Base-by-base conservation (phyloP, 2,113 vertebrate species). In the Phrynosoma blainvillii region DNA sequence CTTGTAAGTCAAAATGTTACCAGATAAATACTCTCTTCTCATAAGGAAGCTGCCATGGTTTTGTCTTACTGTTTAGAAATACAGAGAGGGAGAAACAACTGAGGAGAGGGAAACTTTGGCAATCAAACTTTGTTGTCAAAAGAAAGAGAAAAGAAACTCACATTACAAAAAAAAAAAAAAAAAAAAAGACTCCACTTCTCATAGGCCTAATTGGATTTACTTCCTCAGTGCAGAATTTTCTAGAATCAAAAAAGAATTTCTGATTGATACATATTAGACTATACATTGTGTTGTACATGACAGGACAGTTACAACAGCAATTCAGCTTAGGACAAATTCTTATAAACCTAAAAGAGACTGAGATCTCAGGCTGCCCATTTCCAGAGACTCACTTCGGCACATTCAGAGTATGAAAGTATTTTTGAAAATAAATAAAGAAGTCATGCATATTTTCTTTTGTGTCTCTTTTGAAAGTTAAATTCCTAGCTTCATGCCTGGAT, bases 201-300 rank as follows among this genome's bases (percentile, higher is more conserved):
- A 18, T 42, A 70, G 62, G 70, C 66, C 62, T 91, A 94, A 91
- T 8, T 95, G 89, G 88, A 95, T 96, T 96, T 95, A 91, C 79
- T 93, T 32, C 87, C 89, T 94, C 90, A 94, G 75, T 92, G 89
- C 87, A 95, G 90, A 88, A 95, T 95, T 92, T 95, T 94, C 90
- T 93, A 91, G n/a, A 93, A 95, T 96, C 76, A 92, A 87, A 94
- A 96, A 96, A 95, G 52, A 96, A 95, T 94, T 95, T 71, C 54
- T 93, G 93, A 94, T 96, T 88, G 96, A 91, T 91, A 92, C 86
- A 87, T 81, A 86, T 36, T 36, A 36, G 36, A 36, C 62, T 92
- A 82, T 88, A 79, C 83, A 32, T 94, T 96, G 94, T 79, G 79
- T 94, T n/a, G 91, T 92, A 93, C 74, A 81, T 93, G 71, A 86